A percentile compares a stretch with the other conserved stretches of the same genome.
Conservation (phyloP, 2,888 invertebrate species). For the Hypomecis atomaria region DNA sequence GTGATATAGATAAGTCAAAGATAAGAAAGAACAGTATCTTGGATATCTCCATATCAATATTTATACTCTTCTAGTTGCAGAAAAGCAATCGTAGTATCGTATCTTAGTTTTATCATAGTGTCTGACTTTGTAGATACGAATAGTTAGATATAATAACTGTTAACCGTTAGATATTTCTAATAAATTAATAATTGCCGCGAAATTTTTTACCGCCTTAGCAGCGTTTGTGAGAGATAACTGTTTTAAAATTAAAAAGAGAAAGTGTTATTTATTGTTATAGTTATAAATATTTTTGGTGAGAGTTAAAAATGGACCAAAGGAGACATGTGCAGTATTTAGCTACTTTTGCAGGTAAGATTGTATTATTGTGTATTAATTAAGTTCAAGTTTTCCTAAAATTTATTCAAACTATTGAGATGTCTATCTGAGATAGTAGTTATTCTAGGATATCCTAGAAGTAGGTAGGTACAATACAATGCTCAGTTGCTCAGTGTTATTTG, state of each 20-base stretch:
- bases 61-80: not conserved
- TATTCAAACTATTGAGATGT: too few relatives aligned
- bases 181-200: not conserved
- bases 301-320: slow-evolving; percentile 38
- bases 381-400: slow-evolving; percentile 43
- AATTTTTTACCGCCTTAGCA: not conserved
- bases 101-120: not conserved
- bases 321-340: slow-evolving; percentile 58
- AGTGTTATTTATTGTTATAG: not conserved
- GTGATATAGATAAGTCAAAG: not conserved
- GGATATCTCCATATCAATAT: not conserved
- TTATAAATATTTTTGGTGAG: not conserved
- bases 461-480: too few relatives aligned
- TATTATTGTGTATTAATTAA: not conserved
- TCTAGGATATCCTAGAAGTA: too few relatives aligned
- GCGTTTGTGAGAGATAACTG: not conserved
- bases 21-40: not conserved
- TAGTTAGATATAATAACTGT: not conserved
- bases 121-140: not conserved
- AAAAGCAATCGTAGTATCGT: not conserved
- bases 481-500: too few relatives aligned
- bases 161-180: not conserved
- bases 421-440: too few relatives aligned
- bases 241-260: not conserved
- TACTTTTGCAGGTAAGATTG: slow-evolving; percentile 58